Percentiles rank a stretch among this genome's conserved stretches.
phyloP scores from a whole-genome alignment of 1,140 invertebrate species.

The Rhizoglyphus robini region DNA sequence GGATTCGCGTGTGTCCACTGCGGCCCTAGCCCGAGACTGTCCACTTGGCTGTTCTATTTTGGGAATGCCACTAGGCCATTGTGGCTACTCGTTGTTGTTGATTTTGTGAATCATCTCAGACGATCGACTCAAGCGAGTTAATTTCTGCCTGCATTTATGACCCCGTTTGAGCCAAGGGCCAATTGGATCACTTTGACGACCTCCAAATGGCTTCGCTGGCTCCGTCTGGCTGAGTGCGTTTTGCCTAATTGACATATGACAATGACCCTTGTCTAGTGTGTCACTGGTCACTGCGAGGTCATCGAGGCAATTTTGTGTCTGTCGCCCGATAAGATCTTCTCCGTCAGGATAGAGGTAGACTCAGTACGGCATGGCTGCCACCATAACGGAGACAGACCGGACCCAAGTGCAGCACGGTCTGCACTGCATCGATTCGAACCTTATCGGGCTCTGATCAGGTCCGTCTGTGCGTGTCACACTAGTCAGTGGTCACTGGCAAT shows the following conservation, averaged over 20 bases:
- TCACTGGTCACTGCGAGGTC: not conserved
- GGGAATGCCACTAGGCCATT: no score
- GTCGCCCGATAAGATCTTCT: not conserved
- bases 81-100: no score
- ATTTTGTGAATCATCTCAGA: not conserved
- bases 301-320: not conserved
- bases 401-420: not conserved
- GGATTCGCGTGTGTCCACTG: not conserved
- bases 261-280: constrained; percentile 11
- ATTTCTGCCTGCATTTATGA: not conserved
- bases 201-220: no score
- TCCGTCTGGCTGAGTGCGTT: no score
- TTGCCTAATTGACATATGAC: constrained; percentile 18
- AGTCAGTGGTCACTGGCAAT: not conserved
- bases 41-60: not conserved
- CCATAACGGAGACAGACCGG: not conserved
- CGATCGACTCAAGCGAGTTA: not conserved
- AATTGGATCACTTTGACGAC: no score
- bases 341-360: not conserved
- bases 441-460: not conserved
- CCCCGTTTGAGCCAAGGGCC: not conserved
- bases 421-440: not conserved
- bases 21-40: not conserved
- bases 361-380: not conserved
- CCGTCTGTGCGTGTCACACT: not conserved